Base-by-base conservation (phyloP, 2,888 invertebrate species). In the Notodonta ziczac region DNA sequence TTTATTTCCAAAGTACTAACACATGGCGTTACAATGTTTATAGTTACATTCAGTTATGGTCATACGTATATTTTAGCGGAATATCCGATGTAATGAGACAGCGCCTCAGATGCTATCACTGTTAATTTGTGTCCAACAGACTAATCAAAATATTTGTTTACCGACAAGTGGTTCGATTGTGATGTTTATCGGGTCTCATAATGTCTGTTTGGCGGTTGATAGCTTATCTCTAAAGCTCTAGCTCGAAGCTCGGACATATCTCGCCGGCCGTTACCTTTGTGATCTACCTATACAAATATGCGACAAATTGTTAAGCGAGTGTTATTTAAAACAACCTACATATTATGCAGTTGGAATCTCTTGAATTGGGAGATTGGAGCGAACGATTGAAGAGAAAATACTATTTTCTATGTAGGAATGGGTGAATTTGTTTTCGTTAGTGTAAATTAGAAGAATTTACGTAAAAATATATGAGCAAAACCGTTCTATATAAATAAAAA, bases 91-190 rank as follows among this genome's bases (percentile, higher is more conserved):
- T 46, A 46, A 46, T 16, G 50, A 50, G 50, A 50, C 16, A 16
- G 16, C 50, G n/a, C 16, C 12, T 50, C 48, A 68, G 88, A 89
- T 88, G 67, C 60, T 90, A 89, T 90, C 88, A 57, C 56, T 67
- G 67, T 83, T 88, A 84, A 90, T 90, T 90, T 90, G 87, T 89
- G 82, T 83, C 81, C 68, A 80, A 77, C 71, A 69, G 75, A 80
- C 81, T 81, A 86, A 24, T 90, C 88, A 89, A 88, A 90, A 89
- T 87, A 89, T 90, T 91, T 89, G 81, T 88, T 86, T 84, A 88
- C 87, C 82, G 76, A 65, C 68, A 66, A 73, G 69, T 67, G 70
- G 75, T 66, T 61, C 75, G 76, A 82, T 83, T 74, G 78, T 74
- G 89, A 90, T 90, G 76, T 68, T 75, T 85, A 90, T 91, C 89